A percentile compares a stretch with the other conserved stretches of the same genome.
phyloP scores from a whole-genome alignment of 2,888 invertebrate species.

The Lymantria monacha region DNA sequence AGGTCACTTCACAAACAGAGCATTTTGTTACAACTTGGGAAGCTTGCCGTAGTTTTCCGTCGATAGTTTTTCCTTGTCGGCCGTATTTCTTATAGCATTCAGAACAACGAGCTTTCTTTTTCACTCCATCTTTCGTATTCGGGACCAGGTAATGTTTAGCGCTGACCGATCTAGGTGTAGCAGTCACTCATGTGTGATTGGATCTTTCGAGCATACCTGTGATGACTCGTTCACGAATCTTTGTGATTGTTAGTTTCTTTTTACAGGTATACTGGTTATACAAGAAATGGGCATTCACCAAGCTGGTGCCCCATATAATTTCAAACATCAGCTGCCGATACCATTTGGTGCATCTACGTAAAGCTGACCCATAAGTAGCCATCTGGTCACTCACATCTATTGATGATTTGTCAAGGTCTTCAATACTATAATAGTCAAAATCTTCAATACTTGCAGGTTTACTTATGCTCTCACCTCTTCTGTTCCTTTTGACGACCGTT shows the following conservation, averaged over 20 bases:
- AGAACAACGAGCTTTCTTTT: not conserved
- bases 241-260: not conserved
- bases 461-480: not conserved
- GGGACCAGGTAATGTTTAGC: not conserved
- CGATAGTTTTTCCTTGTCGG: slow-evolving; percentile 1
- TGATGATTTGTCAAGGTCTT: slow-evolving; percentile 9
- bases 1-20: slow-evolving; percentile 2
- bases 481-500: not conserved
- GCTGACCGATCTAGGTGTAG: not conserved
- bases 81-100: slow-evolving; percentile 4
- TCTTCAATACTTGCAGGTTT: not conserved
- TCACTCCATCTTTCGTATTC: not conserved
- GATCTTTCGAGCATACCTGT: not conserved
- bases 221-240: not conserved
- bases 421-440: too few relatives aligned
- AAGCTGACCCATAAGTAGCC: slow-evolving; percentile 4
- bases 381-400: slow-evolving; percentile 4
- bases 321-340: slow-evolving; percentile 7
- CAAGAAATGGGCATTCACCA: slow-evolving; percentile 14
- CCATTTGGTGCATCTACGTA: slow-evolving; percentile 10
- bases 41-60: slow-evolving; percentile 2
- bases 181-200: not conserved
- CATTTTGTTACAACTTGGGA: slow-evolving; percentile 8
- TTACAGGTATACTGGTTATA: slow-evolving; percentile 8
- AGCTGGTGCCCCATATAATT: slow-evolving; percentile 12